Evolutionary conservation across 64 coral and sea anemone genomes (phyloP), one percentile per base, ranked within the genome.

Genomic region (Stichodactyla helianthus): DNA sequence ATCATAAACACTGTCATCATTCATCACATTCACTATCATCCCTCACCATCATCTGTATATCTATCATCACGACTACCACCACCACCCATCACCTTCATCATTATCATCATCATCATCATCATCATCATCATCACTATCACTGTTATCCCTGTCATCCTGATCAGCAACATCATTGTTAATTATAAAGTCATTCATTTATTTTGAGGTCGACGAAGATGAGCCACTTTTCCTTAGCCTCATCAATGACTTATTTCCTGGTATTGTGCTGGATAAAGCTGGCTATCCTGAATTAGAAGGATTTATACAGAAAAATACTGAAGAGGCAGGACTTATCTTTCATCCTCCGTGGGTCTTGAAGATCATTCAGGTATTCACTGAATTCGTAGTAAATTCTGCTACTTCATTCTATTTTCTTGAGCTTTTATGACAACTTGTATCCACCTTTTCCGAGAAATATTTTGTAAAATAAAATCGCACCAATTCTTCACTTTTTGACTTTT

Each of bases 341-440:
- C 88, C 94, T 19, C 94, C 94, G 5, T 96, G 94, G 94, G 88
- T 96, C n/a, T 85, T 96, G 8, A 96, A 96, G 82, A 54, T 96
- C 15, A 96, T 96, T 82, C 94, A 96, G 82, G 94, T 96, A 44
- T 44, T 44, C 35, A 44, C 35, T 44, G 35, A 44, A 44, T 44
- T 44, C 35, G 35, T 44, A 44, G 1, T 44, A 44, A 44, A 44
- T 44, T 44, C 35, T 44, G 35, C 35, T 44, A 44, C 35, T 44
- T 44, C 1, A 44, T 44, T 44, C 35, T 44, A 44, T 44, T 44
- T 44, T 44, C 35, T 44, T 44, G 35, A 44, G 35, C 35, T 44
- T 44, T 44, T 44, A 44, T 44, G 35, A 2, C 35, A 44, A 44
- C 35, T 44, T 44, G 35, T 44, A 2, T 44, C 4, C 35, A 44